A percentile compares a stretch with the other conserved stretches of the same genome.
phyloP scores from a whole-genome alignment of 2,113 vertebrate genomes.

The Colaptes auratus region DNA sequence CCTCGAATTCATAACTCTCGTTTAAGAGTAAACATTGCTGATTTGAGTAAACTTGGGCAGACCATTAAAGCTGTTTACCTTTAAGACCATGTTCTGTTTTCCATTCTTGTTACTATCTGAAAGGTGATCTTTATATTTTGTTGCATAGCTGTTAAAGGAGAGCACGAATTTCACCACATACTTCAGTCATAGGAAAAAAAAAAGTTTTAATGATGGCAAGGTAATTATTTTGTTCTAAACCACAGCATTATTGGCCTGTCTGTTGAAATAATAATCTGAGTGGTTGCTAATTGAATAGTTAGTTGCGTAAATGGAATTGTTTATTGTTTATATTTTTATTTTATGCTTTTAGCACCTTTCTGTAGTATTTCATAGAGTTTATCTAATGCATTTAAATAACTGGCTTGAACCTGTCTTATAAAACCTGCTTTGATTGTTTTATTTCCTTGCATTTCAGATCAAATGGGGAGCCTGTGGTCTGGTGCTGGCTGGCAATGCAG shows the following conservation, averaged over 20 bases:
- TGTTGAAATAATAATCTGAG: not conserved
- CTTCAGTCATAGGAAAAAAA: not conserved
- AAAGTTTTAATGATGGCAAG: not conserved
- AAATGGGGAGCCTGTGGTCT: conserved; percentile 94
- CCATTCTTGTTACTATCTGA: not conserved
- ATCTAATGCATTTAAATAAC: conserved; percentile 15
- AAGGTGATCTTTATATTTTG: not conserved
- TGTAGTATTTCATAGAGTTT: conserved; percentile 30
- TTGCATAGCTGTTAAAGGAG: not conserved
- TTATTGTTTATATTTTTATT: not conserved
- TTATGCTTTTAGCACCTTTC: conserved; percentile 47
- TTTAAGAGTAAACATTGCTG: not conserved
- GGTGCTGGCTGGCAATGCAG: conserved; percentile 91
- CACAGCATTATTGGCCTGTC: not conserved
- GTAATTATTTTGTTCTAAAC: conserved; percentile 1
- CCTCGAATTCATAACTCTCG: not conserved
- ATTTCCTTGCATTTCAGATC: conserved; percentile 85
- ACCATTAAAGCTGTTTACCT: not conserved
- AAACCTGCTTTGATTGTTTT: conserved; percentile 28
- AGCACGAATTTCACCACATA: not conserved
- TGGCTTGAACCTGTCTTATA: not conserved
- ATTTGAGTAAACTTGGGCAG: not conserved
- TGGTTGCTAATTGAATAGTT: conserved; percentile 13
- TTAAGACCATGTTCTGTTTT: not conserved
- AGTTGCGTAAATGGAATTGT: not conserved